Evolutionary conservation across 1,140 invertebrate species (phyloP).

Genomic region (Aphis craccivora): DNA sequence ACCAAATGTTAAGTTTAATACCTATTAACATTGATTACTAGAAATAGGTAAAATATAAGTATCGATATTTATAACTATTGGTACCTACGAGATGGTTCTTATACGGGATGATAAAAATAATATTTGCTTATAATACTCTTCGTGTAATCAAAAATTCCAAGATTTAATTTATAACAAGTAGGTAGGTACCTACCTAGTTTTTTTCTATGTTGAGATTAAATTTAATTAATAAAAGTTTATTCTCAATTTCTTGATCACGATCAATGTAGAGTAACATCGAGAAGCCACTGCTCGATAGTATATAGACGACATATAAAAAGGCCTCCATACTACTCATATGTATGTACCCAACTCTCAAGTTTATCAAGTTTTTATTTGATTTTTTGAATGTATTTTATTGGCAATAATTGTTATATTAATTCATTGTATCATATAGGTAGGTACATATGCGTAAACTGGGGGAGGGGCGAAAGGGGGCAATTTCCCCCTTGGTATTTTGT

Average conservation of each 20-base stretch:
- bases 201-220: not conserved
- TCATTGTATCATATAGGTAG: not conserved
- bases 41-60: not conserved
- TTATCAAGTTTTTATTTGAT: not conserved
- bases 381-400: not conserved
- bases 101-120: not conserved
- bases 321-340: not conserved
- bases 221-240: not conserved
- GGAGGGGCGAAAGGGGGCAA: too few relatives aligned
- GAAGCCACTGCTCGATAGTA: not conserved
- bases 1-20: not conserved
- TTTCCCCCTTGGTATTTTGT: too few relatives aligned
- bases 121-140: not conserved
- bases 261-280: too few relatives aligned
- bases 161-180: not conserved
- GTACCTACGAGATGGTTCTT: not conserved
- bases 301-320: not conserved
- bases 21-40: not conserved
- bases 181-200: not conserved
- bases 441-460: too few relatives aligned
- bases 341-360: not conserved
- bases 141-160: not conserved
- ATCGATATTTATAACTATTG: not conserved
- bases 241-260: not conserved
- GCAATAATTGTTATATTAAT: not conserved